These are phyloP conservation scores for Prosopocoilus inquinatus DNA, from an alignment of 2,888 invertebrate species.

Conservation along the genomic window DNA sequence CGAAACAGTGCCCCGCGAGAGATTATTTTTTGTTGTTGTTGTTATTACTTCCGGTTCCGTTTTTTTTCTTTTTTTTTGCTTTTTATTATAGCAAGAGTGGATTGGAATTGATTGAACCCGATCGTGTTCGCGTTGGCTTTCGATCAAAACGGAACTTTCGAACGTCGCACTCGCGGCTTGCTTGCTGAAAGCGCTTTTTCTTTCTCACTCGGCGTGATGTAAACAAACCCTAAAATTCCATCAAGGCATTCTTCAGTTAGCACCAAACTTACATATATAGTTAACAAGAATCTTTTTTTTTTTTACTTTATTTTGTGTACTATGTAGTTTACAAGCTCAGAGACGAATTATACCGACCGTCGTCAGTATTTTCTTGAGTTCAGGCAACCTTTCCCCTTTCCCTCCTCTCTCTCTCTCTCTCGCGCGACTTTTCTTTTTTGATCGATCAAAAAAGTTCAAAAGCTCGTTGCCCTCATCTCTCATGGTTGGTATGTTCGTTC, in stretches of 20 bases:
- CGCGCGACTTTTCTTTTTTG: too few species aligned
- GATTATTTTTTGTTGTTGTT: constrained; percentile 5
- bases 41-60: too few species aligned
- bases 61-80: too few species aligned
- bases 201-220: constrained; percentile 22
- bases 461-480: too few species aligned
- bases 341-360: constrained; percentile 24
- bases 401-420: not conserved
- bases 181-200: not conserved
- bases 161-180: constrained; percentile 13
- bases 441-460: too few species aligned
- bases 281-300: constrained; percentile 43
- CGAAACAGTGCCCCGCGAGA: constrained; percentile 34
- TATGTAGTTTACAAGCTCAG: constrained; percentile 44
- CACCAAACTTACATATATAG: constrained; percentile 52
- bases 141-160: not conserved
- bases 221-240: constrained; percentile 31
- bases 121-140: constrained; percentile 1
- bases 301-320: constrained; percentile 36
- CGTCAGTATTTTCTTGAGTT: constrained; percentile 28
- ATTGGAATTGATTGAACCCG: not conserved
- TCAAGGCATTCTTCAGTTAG: constrained; percentile 50
- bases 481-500: too few species aligned
- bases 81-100: too few species aligned
- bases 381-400: constrained; percentile 10